These are phyloP conservation scores for Xerus rutilus DNA, from an alignment of 2,797 vertebrate genomes.

Conservation along the genomic window DNA sequence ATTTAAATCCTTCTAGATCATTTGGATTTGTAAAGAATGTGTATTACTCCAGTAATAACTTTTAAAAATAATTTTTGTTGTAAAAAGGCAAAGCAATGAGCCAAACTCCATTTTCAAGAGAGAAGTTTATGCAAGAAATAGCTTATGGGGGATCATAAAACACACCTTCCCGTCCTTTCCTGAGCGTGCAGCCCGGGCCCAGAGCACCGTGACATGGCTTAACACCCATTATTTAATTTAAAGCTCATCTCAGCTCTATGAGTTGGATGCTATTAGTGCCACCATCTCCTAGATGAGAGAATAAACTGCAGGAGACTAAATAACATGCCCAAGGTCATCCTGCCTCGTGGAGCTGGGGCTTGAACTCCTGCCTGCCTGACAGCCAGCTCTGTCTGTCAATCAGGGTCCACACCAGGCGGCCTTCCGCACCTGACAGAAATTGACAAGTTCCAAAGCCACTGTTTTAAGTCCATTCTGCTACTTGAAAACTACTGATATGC, in stretches of 20 bases:
- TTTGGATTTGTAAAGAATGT: constrained; percentile 2
- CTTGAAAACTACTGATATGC: not conserved
- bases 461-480: not conserved
- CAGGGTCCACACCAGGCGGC: accelerated
- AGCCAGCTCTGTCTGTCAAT: not conserved
- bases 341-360: not conserved
- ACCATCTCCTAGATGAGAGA: constrained; percentile 25
- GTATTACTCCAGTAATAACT: not conserved
- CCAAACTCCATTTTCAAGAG: not conserved
- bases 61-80: constrained; percentile 45
- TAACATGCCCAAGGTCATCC: not conserved
- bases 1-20: not conserved
- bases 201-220: not conserved
- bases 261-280: not conserved
- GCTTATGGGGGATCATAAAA: not conserved
- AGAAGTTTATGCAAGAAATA: not conserved
- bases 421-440: not conserved
- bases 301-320: not conserved
- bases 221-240: not conserved
- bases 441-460: not conserved
- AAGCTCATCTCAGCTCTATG: not conserved
- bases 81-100: not conserved
- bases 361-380: not conserved
- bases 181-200: not conserved
- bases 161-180: not conserved